Evolutionary conservation across 2,113 vertebrate genomes (phyloP).

Genomic region (Tragelaphus imberbis): DNA sequence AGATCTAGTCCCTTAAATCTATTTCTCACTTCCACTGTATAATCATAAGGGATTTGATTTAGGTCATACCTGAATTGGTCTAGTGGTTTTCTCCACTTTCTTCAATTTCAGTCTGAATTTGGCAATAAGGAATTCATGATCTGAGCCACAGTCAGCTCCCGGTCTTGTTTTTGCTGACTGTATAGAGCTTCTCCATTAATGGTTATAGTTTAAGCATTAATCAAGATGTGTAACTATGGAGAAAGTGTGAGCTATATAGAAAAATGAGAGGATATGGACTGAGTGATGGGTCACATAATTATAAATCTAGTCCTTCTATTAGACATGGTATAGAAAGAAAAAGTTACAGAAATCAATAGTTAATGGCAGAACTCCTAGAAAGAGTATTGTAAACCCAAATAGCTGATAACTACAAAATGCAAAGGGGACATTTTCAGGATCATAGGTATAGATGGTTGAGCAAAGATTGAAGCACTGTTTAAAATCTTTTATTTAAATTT

Average conservation of each 20-base stretch:
- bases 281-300: not conserved
- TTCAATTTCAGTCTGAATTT: not conserved
- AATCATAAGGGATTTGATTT: not conserved
- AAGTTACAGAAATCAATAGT: not conserved
- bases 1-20: not conserved
- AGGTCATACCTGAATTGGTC: not conserved
- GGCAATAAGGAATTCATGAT: not conserved
- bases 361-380: not conserved
- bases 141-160: not conserved
- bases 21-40: not conserved
- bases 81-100: not conserved
- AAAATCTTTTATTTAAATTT: conserved; percentile 2
- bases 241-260: not conserved
- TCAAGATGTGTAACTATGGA: not conserved
- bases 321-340: not conserved
- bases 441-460: not conserved
- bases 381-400: not conserved
- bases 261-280: not conserved
- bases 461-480: not conserved
- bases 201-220: not conserved
- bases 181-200: not conserved
- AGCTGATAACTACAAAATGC: not conserved
- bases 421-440: not conserved
- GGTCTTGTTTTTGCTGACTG: not conserved
- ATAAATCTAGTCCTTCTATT: not conserved